These are phyloP conservation scores for Trachelus stipa DNA, from an alignment of 2,888 invertebrate genomes.

Conservation along the genomic window DNA sequence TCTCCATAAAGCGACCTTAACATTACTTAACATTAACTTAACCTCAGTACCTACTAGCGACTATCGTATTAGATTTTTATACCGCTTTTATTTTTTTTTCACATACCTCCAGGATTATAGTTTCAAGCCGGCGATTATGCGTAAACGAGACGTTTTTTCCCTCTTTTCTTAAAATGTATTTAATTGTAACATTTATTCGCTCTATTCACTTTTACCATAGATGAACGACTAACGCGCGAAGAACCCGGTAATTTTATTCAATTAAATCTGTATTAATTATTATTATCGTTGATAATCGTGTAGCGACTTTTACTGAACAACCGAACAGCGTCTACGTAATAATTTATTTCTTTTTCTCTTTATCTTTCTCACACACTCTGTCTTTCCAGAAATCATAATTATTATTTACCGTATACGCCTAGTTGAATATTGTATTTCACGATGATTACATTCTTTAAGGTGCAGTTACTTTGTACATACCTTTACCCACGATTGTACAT, in stretches of 20 bases:
- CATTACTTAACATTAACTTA: slow-evolving; percentile 54
- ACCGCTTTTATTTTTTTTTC: slow-evolving; percentile 42
- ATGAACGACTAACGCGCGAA: slow-evolving; percentile 20
- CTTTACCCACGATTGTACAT: slow-evolving; percentile 57
- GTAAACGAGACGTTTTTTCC: background rate
- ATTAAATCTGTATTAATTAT: slow-evolving; percentile 31
- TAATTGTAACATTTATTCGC: background rate
- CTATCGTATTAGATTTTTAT: slow-evolving; percentile 52
- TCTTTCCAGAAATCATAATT: slow-evolving; percentile 18
- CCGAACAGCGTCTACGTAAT: slow-evolving; percentile 22
- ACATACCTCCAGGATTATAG: slow-evolving; percentile 48
- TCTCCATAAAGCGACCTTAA: slow-evolving; percentile 33
- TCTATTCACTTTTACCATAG: slow-evolving; percentile 6
- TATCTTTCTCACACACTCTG: background rate
- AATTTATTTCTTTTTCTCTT: slow-evolving; percentile 40
- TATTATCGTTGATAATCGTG: slow-evolving; percentile 44
- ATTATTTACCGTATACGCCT: slow-evolving; percentile 32
- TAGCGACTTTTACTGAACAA: slow-evolving; percentile 39
- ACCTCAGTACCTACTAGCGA: slow-evolving; percentile 58
- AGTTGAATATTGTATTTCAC: slow-evolving; percentile 32
- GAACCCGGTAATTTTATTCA: slow-evolving; percentile 33
- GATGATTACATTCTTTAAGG: slow-evolving; percentile 48
- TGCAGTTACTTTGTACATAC: slow-evolving; percentile 62
- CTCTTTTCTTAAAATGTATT: background rate
- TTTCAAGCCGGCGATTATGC: background rate